Base-by-base conservation (phyloP, 2,113 vertebrate genomes). In the Epinephelus moara region DNA sequence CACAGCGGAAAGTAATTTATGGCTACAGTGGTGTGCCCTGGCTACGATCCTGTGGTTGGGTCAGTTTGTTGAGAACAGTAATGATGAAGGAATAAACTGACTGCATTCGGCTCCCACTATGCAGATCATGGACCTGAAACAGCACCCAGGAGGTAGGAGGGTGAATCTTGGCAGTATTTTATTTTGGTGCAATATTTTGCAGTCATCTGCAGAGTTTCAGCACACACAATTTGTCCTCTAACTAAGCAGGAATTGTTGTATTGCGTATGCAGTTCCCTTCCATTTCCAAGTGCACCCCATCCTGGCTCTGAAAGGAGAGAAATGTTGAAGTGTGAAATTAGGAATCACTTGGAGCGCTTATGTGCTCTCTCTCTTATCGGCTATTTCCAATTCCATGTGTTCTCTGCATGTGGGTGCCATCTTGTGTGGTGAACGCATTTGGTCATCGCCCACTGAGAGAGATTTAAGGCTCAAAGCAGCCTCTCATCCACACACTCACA, bases 301-400 rank as follows among this genome's bases (percentile, higher is more conserved):
- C 52, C 30, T 27, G 4, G 67, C 40, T 33, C 47, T 63, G 57
- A 75, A 78, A 69, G 72, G 69, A 72, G 30, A 60, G 33, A 76
- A 81, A 89, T 80, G 78, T 68, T 72, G 74, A 88, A 81, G 90
- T 94, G 91, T 93, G 90, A 93, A 93, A 95, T 92, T 90, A 75
- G 68, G 89, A 93, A 78, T 78, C 84, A 80, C 87, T 92, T 18
- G 78, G 67, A 91, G 89, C 71, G 61, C 93, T 37, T 70, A 57
- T 70, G 82, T 56, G 27, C 88, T 87, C 76, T 89, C 84, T 89
- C 61, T 84, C 81, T 93, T 93, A 94, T 91, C 93, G 86, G 75
- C 80, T 70, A 91, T 94, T 93, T 92, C 67, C 75, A 77, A 15
- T 72, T 87, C 77, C 79, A 72, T 27, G 66, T 81, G 73, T 88